Conservation (phyloP, 2,888 invertebrate species). For the Drosophila neotestacea region DNA sequence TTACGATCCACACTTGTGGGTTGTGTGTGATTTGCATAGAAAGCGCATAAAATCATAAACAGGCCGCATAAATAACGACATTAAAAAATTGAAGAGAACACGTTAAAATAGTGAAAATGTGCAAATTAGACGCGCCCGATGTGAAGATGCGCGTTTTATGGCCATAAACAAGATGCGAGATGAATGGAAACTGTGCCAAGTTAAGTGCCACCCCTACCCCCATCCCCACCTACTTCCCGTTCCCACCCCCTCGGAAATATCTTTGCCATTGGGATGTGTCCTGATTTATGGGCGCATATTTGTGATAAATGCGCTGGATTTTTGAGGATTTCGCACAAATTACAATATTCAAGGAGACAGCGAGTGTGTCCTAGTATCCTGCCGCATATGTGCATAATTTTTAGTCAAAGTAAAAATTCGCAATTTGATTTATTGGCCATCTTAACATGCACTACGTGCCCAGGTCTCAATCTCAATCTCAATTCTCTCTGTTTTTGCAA, state of each 20-base stretch:
- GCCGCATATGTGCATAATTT: constrained; percentile 76
- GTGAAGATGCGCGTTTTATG: constrained; percentile 66
- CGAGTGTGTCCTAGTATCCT: constrained; percentile 29
- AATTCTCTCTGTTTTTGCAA: constrained; percentile 50
- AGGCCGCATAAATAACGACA: constrained; percentile 65
- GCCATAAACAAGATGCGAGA: constrained; percentile 44
- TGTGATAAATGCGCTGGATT: constrained; percentile 74
- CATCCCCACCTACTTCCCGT: background rate
- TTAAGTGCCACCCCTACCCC: constrained; percentile 25
- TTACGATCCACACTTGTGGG: constrained; percentile 38
- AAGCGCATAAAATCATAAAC: constrained; percentile 77
- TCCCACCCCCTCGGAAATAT: background rate
- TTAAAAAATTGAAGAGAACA: constrained; percentile 55
- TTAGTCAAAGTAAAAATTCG: constrained; percentile 50
- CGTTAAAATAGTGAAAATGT: constrained; percentile 80
- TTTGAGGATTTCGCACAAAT: constrained; percentile 75
- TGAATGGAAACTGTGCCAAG: constrained; percentile 49
- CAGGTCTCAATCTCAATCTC: constrained; percentile 6
- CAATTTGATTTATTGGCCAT: constrained; percentile 82
- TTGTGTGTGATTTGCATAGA: constrained; percentile 69
- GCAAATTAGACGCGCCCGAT: constrained; percentile 73
- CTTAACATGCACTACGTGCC: constrained; percentile 76
- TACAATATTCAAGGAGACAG: constrained; percentile 56
- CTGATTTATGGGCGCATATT: constrained; percentile 70
- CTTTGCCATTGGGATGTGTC: constrained; percentile 30